Percentiles rank a stretch among this genome's conserved stretches.
phyloP scores from a whole-genome alignment of 2,113 vertebrate species.

The Phalacrocorax carbo region DNA sequence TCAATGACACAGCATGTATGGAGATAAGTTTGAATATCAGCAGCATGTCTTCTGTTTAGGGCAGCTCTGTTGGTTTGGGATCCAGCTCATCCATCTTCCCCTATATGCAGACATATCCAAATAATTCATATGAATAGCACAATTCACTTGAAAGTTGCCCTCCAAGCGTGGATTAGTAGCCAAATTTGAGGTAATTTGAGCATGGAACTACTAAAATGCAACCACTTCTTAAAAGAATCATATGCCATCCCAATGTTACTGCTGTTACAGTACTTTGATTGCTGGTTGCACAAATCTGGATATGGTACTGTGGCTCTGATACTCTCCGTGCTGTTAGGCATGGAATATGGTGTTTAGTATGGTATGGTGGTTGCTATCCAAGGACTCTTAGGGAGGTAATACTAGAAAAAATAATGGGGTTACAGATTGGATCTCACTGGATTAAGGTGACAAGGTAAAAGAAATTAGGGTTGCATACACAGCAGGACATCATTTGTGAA shows the following conservation, averaged over 20 bases:
- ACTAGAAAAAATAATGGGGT: not conserved
- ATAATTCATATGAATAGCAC: not conserved
- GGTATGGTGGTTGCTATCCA: not conserved
- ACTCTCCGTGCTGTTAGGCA: not conserved
- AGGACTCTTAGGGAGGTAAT: not conserved
- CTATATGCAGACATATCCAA: not conserved
- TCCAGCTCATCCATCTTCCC: not conserved
- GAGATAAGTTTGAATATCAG: not conserved
- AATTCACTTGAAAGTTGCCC: not conserved
- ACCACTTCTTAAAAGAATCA: not conserved
- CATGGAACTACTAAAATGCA: not conserved
- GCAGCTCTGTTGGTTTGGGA: not conserved
- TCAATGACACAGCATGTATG: not conserved
- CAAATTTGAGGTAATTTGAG: not conserved
- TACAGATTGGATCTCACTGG: not conserved
- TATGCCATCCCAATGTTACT: not conserved
- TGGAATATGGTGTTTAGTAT: not conserved
- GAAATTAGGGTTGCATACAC: not conserved
- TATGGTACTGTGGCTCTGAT: not conserved
- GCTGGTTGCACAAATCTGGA: not conserved
- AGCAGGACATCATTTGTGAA: not conserved
- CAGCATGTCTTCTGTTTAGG: not conserved
- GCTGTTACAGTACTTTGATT: not conserved
- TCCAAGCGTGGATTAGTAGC: not conserved
- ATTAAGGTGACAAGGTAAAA: not conserved